phyloP scores from a whole-genome alignment of 2,888 invertebrate genomes.

The Agrotis clavis region DNA sequence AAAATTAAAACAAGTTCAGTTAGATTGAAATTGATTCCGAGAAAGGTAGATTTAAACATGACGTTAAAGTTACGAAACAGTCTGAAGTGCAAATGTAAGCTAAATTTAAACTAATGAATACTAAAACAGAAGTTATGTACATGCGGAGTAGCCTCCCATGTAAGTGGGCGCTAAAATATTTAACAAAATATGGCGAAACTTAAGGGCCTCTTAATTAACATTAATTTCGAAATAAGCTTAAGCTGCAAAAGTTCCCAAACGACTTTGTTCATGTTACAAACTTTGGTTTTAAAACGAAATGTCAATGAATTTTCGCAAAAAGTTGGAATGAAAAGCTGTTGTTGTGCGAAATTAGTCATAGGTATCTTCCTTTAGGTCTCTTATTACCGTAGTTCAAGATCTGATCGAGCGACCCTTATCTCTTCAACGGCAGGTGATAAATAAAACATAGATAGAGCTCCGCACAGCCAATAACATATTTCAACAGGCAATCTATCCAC shows the following conservation, averaged over 20 bases:
- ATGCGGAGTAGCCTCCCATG: slow-evolving; percentile 35
- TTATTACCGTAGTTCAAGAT: not conserved
- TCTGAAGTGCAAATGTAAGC: slow-evolving; percentile 42
- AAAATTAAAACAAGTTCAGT: slow-evolving; percentile 37
- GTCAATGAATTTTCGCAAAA: slow-evolving; percentile 29
- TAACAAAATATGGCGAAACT: slow-evolving; percentile 50
- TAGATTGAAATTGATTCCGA: slow-evolving; percentile 40
- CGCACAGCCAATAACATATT: slow-evolving; percentile 6
- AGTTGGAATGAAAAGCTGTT: slow-evolving; percentile 19
- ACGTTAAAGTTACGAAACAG: slow-evolving; percentile 38
- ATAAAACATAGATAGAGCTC: slow-evolving; percentile 7
- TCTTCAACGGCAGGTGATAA: slow-evolving; percentile 9
- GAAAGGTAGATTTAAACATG: slow-evolving; percentile 37
- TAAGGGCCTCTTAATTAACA: slow-evolving; percentile 60
- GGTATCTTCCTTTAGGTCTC: not conserved
- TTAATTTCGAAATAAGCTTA: slow-evolving; percentile 57
- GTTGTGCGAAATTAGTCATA: slow-evolving; percentile 17
- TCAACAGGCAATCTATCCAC: slow-evolving; percentile 31
- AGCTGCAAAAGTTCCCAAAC: slow-evolving; percentile 46
- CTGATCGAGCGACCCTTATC: slow-evolving; percentile 9
- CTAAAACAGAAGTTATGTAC: slow-evolving; percentile 46
- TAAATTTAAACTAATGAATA: slow-evolving; percentile 53
- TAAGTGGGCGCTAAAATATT: slow-evolving; percentile 60
- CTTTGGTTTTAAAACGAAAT: slow-evolving; percentile 51
- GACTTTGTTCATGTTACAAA: slow-evolving; percentile 34